phyloP scores from a whole-genome alignment of 2,113 vertebrate genomes.

The Symphodus melops region DNA sequence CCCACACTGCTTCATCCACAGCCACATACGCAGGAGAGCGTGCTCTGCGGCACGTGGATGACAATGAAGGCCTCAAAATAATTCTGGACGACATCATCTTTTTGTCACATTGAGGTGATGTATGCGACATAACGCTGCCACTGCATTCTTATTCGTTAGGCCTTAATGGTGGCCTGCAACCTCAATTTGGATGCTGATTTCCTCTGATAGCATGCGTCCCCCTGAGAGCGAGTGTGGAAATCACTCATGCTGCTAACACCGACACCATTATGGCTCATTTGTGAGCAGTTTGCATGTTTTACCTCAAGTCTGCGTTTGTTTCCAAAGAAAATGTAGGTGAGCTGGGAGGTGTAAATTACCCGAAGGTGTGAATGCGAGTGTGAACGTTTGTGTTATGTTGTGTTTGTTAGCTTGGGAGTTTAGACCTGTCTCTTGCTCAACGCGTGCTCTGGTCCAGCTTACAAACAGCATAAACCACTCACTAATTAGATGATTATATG shows the following conservation, averaged over 20 bases:
- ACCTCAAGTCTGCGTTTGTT: background rate
- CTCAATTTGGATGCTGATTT: slow-evolving; percentile 33
- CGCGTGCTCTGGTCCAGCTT: background rate
- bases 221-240: slow-evolving; percentile 19
- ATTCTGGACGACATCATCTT: slow-evolving; percentile 24
- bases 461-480: background rate
- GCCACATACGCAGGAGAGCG: slow-evolving; percentile 10
- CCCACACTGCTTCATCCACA: slow-evolving; percentile 33
- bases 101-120: slow-evolving; percentile 19
- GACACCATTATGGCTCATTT: slow-evolving; percentile 3
- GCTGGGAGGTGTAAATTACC: background rate
- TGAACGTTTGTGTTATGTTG: background rate
- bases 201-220: slow-evolving; percentile 19
- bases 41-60: slow-evolving; percentile 22
- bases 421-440: slow-evolving; percentile 1
- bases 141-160: background rate
- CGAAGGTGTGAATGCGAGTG: background rate
- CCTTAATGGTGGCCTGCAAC: slow-evolving; percentile 30
- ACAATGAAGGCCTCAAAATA: background rate
- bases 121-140: background rate
- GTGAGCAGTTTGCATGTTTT: slow-evolving; percentile 15
- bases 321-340: slow-evolving; percentile 1
- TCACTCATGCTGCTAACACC: slow-evolving; percentile 1
- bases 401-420: background rate
- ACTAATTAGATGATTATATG: background rate